A percentile compares a stretch with the other conserved stretches of the same genome.
phyloP scores from a whole-genome alignment of 2,888 invertebrate species.

The Ichneumoninae sp. region DNA sequence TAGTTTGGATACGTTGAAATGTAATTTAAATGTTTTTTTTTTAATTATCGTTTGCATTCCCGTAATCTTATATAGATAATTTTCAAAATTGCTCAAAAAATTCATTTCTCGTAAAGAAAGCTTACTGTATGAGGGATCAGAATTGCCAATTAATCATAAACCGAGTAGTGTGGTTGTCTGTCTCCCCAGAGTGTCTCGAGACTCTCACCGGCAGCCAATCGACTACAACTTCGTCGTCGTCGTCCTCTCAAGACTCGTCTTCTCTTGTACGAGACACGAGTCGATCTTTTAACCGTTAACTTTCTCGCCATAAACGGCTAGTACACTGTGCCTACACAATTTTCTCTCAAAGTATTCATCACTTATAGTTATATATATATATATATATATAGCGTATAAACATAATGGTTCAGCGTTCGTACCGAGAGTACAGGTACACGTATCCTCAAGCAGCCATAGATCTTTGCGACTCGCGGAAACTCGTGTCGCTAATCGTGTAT shows the following conservation, averaged over 20 bases:
- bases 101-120: too few relatives aligned
- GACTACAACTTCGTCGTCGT: constrained; percentile 15
- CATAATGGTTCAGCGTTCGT: background rate
- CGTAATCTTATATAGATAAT: too few relatives aligned
- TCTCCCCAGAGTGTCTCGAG: background rate
- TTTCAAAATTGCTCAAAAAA: too few relatives aligned
- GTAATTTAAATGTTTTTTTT: too few relatives aligned
- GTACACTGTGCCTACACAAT: constrained; percentile 17
- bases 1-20: too few relatives aligned
- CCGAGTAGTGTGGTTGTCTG: background rate
- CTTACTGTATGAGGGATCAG: background rate
- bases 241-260: constrained; percentile 33
- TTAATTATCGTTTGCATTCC: too few relatives aligned
- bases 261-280: constrained; percentile 8
- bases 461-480: too few relatives aligned
- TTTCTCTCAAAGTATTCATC: constrained; percentile 4
- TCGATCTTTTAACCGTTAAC: constrained; percentile 56
- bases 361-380: background rate
- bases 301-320: constrained; percentile 63
- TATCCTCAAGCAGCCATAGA: too few relatives aligned
- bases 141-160: constrained; percentile 47
- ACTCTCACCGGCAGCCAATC: constrained; percentile 31
- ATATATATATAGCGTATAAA: background rate
- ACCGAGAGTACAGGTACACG: background rate
- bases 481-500: too few relatives aligned